Base-by-base conservation (phyloP, 1,140 invertebrate genomes). In the Acromyrmex echinatior region DNA sequence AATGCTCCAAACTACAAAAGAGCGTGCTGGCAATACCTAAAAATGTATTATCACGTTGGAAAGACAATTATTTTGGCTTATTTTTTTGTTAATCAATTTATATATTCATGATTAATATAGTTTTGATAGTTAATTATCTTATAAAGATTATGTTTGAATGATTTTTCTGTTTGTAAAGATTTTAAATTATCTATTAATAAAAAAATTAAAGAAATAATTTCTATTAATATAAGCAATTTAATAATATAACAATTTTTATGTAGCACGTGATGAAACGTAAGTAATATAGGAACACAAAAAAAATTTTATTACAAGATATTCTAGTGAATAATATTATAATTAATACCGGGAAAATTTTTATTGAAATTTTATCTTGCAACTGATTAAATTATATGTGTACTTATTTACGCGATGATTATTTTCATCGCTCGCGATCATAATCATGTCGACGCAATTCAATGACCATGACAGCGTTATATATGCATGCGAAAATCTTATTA, bases 381-480 rank as follows among this genome's bases (percentile, higher is more conserved):
- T 28, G 56, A 65, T 78, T 78, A 28, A 78, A 49, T 65, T 18
- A 28, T n/a, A 65, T 3, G 39, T 63, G 31, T 4, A 62, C 35
- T 77, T 77, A 77, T 77, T 62, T 58, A 35, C 28, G 21, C n/a
- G 60, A 16, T 56, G 25, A 79, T 79, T 79, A 79, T 79, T 79
- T 65, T 79, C 60, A 65, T 79, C 60, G 18, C 45, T 63, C 6
- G 12, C 31, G n/a, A 73, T 39, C 74, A 14, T 35, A 65, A 12
- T 63, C 60, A 56, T 16, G 58, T 68, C 65, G 65, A 70, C n/a
- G 78, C 49, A 81, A 80, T 70, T 70, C 35, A 62, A 73, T 73
- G 68, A 73, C 53, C 35, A 73, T 62, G 68, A 49, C 53, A 49
- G 18, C 12, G n/a, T 28, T 66, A 53, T 51, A 68, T 53, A 63